Evolutionary conservation across 2,888 invertebrate genomes (phyloP).

Genomic region (Phymatocera aterrima): DNA sequence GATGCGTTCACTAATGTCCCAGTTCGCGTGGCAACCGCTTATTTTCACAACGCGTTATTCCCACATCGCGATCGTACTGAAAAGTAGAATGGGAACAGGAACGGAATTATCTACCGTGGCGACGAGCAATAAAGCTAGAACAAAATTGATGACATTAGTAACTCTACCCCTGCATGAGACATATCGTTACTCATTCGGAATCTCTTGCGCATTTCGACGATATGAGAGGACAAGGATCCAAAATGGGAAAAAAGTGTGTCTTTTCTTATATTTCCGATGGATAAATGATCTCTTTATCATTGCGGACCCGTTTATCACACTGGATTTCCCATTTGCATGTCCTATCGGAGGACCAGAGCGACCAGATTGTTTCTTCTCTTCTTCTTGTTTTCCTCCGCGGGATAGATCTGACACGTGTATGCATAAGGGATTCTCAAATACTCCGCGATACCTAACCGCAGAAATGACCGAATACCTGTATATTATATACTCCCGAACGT

Average conservation of each 20-base stretch:
- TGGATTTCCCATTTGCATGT: background rate
- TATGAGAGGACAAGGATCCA: background rate
- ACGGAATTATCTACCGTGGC: background rate
- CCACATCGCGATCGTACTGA: background rate
- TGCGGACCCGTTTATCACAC: background rate
- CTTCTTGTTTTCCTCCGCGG: background rate
- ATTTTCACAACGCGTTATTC: too few relatives aligned
- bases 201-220: background rate
- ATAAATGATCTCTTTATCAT: background rate
- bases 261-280: background rate
- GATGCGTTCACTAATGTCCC: too few relatives aligned
- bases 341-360: background rate
- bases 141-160: background rate
- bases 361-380: too few relatives aligned
- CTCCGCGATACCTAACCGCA: background rate
- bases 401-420: background rate
- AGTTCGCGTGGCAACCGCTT: too few relatives aligned
- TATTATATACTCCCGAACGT: background rate
- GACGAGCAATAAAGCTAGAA: background rate
- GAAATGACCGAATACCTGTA: background rate
- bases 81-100: background rate
- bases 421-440: background rate
- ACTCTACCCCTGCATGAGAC: background rate
- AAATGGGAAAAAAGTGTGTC: background rate
- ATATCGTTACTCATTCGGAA: conserved; percentile 3